Base-by-base conservation (phyloP, 2,888 invertebrate species). In the Cephonodes hylas region DNA sequence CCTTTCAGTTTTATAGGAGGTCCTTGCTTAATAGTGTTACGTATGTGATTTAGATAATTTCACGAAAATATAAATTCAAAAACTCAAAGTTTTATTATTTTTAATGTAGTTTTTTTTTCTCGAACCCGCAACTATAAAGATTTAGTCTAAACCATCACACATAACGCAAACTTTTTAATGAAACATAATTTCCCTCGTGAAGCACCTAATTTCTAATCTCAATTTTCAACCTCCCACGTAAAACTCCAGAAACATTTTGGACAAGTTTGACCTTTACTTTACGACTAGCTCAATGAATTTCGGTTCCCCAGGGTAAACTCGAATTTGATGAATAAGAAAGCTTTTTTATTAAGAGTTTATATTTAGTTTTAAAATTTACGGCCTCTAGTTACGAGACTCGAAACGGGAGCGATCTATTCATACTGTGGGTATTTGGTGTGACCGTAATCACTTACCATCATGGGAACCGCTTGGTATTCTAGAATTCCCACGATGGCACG, bases 311-410 rank as follows among this genome's bases (percentile, higher is more conserved):
- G 31, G 53, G 53, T 31, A 53, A 53, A 31, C 31, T 53, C 18
- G 27, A 53, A 53, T 53, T 53, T 53, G 15, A 31, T 53, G 53
- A 53, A 53, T 48, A 48, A 48, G 48, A 53, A 27, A 53, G 27
- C 15, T 8, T 53, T 31, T 53, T 53, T 23, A 48, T 31, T 38
- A 31, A 8, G 27, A 53, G 53, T 53, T 53, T 25, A 48, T 25
- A 48, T 25, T 25, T n/a, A 48, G 25, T 6, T 25, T 25, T 48
- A 13, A 46, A 46, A 46, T 23, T 46, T 18, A 44, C 44, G 38
- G 5, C 20, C 20, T 45, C 18, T 20, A 8, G 45, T 45, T 18
- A 10, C 45, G 45, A 22, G 10, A 20, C 22, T 38, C n/a, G 38
- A 38, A 38, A 38, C n/a, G 38, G 4, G 38, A 38, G 38, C 38